phyloP scores from a whole-genome alignment of 2,888 invertebrate genomes.

The Odontocerum albicorne region DNA sequence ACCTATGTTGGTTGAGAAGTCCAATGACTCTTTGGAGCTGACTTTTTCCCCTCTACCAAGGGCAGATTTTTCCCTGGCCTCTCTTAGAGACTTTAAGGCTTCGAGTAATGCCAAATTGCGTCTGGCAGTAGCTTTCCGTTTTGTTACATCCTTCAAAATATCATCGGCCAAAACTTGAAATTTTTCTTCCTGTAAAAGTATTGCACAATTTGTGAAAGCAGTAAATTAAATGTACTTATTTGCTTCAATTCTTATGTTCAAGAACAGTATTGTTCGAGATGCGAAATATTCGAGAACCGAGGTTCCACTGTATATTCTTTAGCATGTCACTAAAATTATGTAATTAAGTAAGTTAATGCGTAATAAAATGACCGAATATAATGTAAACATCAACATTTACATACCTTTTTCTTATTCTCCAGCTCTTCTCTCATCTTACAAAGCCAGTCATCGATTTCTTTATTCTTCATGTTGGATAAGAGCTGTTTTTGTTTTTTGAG shows the following conservation, averaged over 20 bases:
- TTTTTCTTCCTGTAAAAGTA: constrained; percentile 58
- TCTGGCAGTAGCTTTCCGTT: constrained; percentile 70
- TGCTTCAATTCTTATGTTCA: too few relatives aligned
- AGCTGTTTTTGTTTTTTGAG: constrained; percentile 48
- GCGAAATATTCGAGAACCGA: too few relatives aligned
- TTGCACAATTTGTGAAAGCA: too few relatives aligned
- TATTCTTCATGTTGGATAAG: constrained; percentile 55
- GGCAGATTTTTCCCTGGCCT: constrained; percentile 63
- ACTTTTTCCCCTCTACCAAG: constrained; percentile 63
- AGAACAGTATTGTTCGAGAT: too few relatives aligned
- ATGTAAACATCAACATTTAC: too few relatives aligned
- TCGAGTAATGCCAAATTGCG: constrained; percentile 65
- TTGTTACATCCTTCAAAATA: constrained; percentile 68
- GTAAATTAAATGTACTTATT: too few relatives aligned
- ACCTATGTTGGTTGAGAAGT: constrained; percentile 64
- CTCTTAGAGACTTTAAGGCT: constrained; percentile 65
- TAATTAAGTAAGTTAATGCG: too few relatives aligned
- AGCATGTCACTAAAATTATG: too few relatives aligned
- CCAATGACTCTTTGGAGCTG: constrained; percentile 54
- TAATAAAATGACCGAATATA: too few relatives aligned
- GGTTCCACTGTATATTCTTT: too few relatives aligned
- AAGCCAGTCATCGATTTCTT: constrained; percentile 68
- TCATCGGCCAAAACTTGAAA: constrained; percentile 69
- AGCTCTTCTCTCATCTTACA: constrained; percentile 65
- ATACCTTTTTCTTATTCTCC: constrained; percentile 61